These are phyloP conservation scores for Electrona antarctica DNA, from an alignment of 2,113 vertebrate genomes.

Conservation along the genomic window DNA sequence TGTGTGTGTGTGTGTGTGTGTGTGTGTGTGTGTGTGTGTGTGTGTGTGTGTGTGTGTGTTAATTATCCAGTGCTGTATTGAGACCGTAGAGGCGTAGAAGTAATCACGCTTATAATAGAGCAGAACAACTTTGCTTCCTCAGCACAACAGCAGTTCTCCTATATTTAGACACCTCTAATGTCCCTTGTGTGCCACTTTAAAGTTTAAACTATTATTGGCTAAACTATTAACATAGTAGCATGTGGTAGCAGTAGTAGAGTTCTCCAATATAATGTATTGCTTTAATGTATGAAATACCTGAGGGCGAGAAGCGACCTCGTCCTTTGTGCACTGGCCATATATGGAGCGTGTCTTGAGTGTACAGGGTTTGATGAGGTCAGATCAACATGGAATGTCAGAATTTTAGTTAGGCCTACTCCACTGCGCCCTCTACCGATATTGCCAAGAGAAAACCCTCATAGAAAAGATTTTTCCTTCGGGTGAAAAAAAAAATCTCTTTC, in stretches of 20 bases:
- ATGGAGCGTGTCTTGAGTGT: neutral
- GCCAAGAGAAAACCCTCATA: too few species aligned
- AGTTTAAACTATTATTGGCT: constrained; percentile 4
- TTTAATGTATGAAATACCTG: neutral
- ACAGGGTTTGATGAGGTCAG: too few species aligned
- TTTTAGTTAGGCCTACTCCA: too few species aligned
- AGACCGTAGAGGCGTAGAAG: constrained; percentile 40
- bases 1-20: too few species aligned
- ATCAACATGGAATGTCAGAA: too few species aligned
- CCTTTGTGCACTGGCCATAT: neutral
- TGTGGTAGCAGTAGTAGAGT: neutral
- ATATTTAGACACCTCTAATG: constrained; percentile 17
- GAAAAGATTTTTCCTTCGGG: too few species aligned
- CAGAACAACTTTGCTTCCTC: constrained; percentile 51
- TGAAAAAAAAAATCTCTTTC: too few species aligned
- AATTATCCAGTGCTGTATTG: constrained; percentile 65
- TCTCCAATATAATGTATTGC: neutral
- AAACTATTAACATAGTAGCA: too few species aligned
- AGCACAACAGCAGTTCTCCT: constrained; percentile 47
- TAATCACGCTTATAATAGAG: constrained; percentile 61
- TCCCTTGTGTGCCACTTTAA: constrained; percentile 11
- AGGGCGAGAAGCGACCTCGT: too few species aligned
- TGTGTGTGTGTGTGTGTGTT: constrained; percentile 36
- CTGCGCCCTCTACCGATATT: too few species aligned
- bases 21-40: constrained; percentile 17